A percentile compares a stretch with the other conserved stretches of the same genome.
These are phyloP conservation scores for Betta splendens DNA, from an alignment of 2,797 vertebrate genomes.

Conservation along the genomic window DNA sequence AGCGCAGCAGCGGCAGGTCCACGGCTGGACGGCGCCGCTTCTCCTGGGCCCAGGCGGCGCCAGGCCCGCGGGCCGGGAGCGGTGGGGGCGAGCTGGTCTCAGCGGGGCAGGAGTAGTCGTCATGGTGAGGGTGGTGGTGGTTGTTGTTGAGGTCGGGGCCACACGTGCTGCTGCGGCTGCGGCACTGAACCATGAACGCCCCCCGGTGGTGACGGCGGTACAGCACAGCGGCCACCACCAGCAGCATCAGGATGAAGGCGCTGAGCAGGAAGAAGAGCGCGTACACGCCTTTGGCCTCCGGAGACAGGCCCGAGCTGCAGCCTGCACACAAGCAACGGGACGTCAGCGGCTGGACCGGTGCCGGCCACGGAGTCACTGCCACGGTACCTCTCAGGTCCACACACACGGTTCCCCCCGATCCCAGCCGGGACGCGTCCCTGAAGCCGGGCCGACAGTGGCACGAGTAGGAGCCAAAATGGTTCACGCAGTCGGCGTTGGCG, in stretches of 20 bases:
- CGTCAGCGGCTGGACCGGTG: slow-evolving; percentile 20
- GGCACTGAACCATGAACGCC: slow-evolving; percentile 68
- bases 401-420: slow-evolving; percentile 67
- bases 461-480: slow-evolving; percentile 76
- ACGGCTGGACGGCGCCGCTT: slow-evolving; percentile 46
- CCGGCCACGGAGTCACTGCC: no score
- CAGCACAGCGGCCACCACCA: slow-evolving; percentile 49
- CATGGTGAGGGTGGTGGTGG: neutral
- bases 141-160: slow-evolving; percentile 48
- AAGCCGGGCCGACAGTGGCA: slow-evolving; percentile 77
- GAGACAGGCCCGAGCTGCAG: slow-evolving; percentile 26
- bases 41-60: slow-evolving; percentile 51
- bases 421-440: slow-evolving; percentile 60
- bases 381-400: slow-evolving; percentile 58
- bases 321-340: slow-evolving; percentile 39
- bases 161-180: slow-evolving; percentile 21
- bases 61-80: slow-evolving; percentile 50
- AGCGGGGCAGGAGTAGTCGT: neutral
- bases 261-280: slow-evolving; percentile 78
- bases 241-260: slow-evolving; percentile 64
- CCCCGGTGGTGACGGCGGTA: slow-evolving; percentile 74
- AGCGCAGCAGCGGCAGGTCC: slow-evolving; percentile 76
- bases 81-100: slow-evolving; percentile 51
- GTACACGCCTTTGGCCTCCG: slow-evolving; percentile 69
- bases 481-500: slow-evolving; percentile 73